Base-by-base conservation (phyloP, 2,113 vertebrate species). In the Ranitomeya variabilis region DNA sequence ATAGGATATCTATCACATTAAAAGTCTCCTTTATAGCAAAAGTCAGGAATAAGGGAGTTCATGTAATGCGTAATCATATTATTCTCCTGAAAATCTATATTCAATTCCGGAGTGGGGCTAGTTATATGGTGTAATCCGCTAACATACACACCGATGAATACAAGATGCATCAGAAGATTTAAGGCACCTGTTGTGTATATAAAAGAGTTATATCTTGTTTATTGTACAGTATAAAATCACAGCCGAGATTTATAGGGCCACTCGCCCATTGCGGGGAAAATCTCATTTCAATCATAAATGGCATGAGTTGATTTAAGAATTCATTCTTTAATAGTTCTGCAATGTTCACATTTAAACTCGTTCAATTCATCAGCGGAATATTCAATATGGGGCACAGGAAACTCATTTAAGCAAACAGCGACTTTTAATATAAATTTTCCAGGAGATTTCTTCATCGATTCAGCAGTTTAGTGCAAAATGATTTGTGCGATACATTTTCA, bases 351-450 rank as follows among this genome's bases (percentile, higher is more conserved):
- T 98, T 97, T 97, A 98, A 98, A 98, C 95, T 95, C 96, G 93
- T 96, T 96, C 97, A 95, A 99, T 99, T 97, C 97, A 99, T 99
- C 98, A 98, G 96, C 95, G 93, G 96, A 98, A 97, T 97, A 97
- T 97, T 98, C 97, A 97, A 98, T 99, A 98, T 92, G 92, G 93
- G 93, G 95, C 94, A 94, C 94, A 94, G 94, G 93, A 95, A 96
- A 96, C 95, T 96, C 97, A 96, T 96, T 97, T 97, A 97, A 93
- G 95, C 94, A 94, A 97, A 96, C 96, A 96, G 94, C 90, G 93
- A 94, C 95, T 96, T 97, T 97, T 97, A 97, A 97, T 97, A 97
- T 97, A 97, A 98, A 99, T 98, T 99, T 98, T 99, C 97, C 97
- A 92, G 97, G 96, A 99, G 97, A 97, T 99, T 98, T 99, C 97